A percentile compares a stretch with the other conserved stretches of the same genome.
Conservation (phyloP, 2,797 vertebrate genomes). For the Thripadectes ignobilis region DNA sequence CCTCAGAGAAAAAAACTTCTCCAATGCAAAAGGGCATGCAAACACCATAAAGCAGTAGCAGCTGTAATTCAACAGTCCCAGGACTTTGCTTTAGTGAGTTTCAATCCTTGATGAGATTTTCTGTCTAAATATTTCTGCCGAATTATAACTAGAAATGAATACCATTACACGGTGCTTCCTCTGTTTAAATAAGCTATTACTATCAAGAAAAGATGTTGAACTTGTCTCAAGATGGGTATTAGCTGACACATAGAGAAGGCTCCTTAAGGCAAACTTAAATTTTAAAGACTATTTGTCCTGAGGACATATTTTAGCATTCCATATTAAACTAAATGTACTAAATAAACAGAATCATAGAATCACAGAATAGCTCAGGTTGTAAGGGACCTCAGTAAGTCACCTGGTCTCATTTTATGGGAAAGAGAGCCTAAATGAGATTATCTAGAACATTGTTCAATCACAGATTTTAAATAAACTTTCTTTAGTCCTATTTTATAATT, state of each 20-base stretch:
- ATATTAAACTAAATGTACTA: neutral
- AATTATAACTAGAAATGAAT: neutral
- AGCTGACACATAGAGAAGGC: neutral
- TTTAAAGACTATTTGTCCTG: neutral
- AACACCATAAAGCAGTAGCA: neutral
- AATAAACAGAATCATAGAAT: neutral
- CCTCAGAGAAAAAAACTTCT: neutral
- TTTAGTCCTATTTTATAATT: neutral
- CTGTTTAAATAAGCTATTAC: neutral
- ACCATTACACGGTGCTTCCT: neutral
- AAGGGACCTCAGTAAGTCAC: neutral
- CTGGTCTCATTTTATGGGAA: neutral
- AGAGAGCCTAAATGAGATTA: neutral
- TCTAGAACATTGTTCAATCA: neutral
- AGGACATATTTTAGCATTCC: neutral
- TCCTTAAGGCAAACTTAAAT: neutral
- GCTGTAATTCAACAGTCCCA: neutral
- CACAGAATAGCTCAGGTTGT: neutral
- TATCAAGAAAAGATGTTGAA: neutral
- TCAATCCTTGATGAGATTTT: neutral
- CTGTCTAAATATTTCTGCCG: neutral
- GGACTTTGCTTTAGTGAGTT: neutral
- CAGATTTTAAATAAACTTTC: neutral
- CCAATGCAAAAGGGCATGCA: neutral
- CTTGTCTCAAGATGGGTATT: neutral